These are phyloP conservation scores for Lepidurus packardi DNA, from an alignment of 1,140 invertebrate genomes.

Conservation along the genomic window DNA sequence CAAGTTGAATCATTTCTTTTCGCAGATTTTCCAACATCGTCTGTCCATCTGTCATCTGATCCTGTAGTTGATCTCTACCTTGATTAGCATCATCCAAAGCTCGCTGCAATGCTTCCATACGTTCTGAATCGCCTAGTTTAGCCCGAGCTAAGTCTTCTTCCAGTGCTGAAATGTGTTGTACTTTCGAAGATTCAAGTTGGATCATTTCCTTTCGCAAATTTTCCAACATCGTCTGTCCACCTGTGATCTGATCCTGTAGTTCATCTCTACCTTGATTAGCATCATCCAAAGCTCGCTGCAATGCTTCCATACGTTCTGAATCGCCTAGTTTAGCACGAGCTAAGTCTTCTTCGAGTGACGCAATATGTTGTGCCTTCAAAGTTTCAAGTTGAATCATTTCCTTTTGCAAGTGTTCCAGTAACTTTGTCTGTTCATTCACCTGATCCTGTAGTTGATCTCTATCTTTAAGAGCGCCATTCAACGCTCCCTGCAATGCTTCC, in stretches of 20 bases:
- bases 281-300: not conserved
- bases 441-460: not conserved
- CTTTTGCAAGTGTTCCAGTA: not conserved
- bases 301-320: not conserved
- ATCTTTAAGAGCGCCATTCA: not conserved
- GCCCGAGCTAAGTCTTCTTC: not conserved
- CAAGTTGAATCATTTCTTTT: not conserved
- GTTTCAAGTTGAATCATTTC: not conserved
- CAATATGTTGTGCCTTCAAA: not conserved
- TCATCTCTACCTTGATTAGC: not conserved
- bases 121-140: not conserved
- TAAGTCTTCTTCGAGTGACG: not conserved
- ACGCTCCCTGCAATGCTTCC: not conserved
- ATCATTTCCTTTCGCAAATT: not conserved
- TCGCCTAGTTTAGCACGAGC: not conserved
- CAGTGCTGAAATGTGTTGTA: not conserved
- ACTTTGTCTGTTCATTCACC: not conserved
- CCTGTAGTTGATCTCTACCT: not conserved
- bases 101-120: not conserved
- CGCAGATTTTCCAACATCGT: not conserved
- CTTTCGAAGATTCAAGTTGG: not conserved
- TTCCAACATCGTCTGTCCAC: not conserved
- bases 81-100: not conserved
- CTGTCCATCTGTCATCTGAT: not conserved
- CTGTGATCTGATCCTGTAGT: not conserved